A percentile compares a stretch with the other conserved stretches of the same genome.
phyloP scores from a whole-genome alignment of 2,888 invertebrate species.

The Drosophila mulleri region DNA sequence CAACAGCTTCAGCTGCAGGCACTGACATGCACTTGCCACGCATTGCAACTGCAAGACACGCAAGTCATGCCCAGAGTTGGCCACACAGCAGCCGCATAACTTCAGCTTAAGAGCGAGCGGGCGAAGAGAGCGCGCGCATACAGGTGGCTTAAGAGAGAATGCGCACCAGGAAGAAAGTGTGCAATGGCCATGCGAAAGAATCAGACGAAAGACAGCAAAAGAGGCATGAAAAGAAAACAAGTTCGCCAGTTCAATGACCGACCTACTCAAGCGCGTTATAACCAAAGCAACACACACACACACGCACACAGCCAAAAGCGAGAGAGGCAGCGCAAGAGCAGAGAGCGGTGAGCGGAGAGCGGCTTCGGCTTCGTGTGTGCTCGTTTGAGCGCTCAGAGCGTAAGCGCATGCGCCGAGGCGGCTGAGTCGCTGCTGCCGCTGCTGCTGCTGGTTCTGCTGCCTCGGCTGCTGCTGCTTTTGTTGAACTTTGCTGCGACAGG shows the following conservation, averaged over 20 bases:
- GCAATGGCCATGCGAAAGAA: conserved; percentile 61
- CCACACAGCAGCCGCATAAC: not conserved
- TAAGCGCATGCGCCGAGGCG: conserved; percentile 66
- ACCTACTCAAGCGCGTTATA: conserved; percentile 85
- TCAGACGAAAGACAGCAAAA: conserved; percentile 51
- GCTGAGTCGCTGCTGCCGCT: conserved; percentile 17
- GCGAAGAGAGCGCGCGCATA: conserved; percentile 37
- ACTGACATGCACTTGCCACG: conserved; percentile 53
- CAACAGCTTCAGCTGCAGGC: conserved; percentile 13
- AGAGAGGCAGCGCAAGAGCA: conserved; percentile 5
- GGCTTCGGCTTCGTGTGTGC: conserved; percentile 43
- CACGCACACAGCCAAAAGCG: conserved; percentile 14
- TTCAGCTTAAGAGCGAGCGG: conserved; percentile 8
- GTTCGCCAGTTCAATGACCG: conserved; percentile 85
- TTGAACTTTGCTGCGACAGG: conserved; percentile 78
- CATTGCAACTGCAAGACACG: conserved; percentile 47
- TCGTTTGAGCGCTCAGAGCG: conserved; percentile 58
- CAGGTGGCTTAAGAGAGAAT: conserved; percentile 57
- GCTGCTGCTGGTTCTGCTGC: conserved; percentile 4
- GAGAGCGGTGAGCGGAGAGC: conserved; percentile 11
- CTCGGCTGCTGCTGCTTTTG: conserved; percentile 36
- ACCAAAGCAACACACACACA: conserved; percentile 58
- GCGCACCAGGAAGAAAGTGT: conserved; percentile 77
- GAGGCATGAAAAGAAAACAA: conserved; percentile 79
- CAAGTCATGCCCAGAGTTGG: conserved; percentile 38